phyloP scores from a whole-genome alignment of 2,888 invertebrate genomes.

The Cryptocephalus primarius region DNA sequence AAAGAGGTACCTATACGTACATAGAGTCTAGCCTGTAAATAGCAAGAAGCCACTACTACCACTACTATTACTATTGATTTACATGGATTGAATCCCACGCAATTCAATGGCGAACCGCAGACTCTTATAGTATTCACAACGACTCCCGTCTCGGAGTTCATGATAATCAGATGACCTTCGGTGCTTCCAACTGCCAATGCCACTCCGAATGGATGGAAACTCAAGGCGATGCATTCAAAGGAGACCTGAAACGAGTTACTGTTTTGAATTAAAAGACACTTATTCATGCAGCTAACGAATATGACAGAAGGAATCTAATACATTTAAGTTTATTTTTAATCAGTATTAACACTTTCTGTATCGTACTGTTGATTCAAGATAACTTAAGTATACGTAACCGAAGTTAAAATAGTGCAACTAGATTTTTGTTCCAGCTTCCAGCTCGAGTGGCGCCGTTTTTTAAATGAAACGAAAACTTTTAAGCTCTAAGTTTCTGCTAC shows the following conservation, averaged over 20 bases:
- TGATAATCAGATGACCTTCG: conserved; percentile 76
- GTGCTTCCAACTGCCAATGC: conserved; percentile 82
- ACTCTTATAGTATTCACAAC: conserved; percentile 77
- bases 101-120: conserved; percentile 77
- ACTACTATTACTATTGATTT: conserved; percentile 12
- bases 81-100: conserved; percentile 83
- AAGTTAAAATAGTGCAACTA: no score
- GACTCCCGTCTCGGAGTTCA: conserved; percentile 78
- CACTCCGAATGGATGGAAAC: conserved; percentile 80
- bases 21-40: no score
- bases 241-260: conserved; percentile 46
- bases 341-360: no score
- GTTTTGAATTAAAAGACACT: background rate
- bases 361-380: no score
- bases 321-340: no score
- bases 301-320: background rate
- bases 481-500: no score
- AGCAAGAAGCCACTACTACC: no score
- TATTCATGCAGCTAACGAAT: background rate
- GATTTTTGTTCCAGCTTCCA: no score
- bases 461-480: no score
- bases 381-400: no score
- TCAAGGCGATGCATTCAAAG: conserved; percentile 79
- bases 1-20: no score
- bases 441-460: no score